Percentiles rank a stretch among this genome's conserved stretches.
These are phyloP conservation scores for Meloidogyne chitwoodi DNA, from an alignment of 1,140 invertebrate species.

Conservation along the genomic window DNA sequence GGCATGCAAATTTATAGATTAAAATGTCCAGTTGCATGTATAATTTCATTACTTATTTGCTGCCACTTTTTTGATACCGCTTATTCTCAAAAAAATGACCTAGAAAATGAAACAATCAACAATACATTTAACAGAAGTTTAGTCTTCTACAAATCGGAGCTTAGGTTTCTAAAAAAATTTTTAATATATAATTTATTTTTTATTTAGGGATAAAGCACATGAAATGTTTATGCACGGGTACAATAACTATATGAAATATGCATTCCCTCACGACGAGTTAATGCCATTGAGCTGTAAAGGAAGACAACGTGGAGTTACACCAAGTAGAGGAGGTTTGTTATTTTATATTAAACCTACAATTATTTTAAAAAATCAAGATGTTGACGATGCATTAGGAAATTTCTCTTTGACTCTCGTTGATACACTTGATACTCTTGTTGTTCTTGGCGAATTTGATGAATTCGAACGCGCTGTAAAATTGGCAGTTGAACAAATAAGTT, in stretches of 20 bases:
- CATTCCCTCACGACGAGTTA: slow-evolving; percentile 93
- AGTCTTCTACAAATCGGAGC: slow-evolving; percentile 4
- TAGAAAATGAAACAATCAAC: not conserved
- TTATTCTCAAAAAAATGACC: not conserved
- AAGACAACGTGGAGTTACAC: slow-evolving; percentile 73
- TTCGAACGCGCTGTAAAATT: slow-evolving; percentile 85
- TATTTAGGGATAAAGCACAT: slow-evolving; percentile 73
- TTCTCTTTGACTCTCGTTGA: slow-evolving; percentile 93
- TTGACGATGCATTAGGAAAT: slow-evolving; percentile 67
- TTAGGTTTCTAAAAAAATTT: not conserved
- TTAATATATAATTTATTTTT: slow-evolving; percentile 5
- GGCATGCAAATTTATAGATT: not conserved
- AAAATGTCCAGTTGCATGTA: not conserved
- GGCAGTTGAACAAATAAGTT: slow-evolving; percentile 73
- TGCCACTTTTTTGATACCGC: not conserved
- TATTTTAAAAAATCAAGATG: slow-evolving; percentile 22
- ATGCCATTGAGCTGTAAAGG: slow-evolving; percentile 94
- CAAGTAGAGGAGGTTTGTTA: slow-evolving; percentile 83
- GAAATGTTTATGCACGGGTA: slow-evolving; percentile 98
- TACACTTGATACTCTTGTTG: slow-evolving; percentile 83
- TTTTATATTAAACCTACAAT: not conserved
- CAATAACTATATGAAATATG: slow-evolving; percentile 84
- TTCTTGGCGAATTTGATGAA: slow-evolving; percentile 84
- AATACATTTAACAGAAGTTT: not conserved
- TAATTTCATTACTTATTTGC: not conserved